Base-by-base conservation (phyloP, 2,797 vertebrate genomes). In the Falco columbarius region DNA sequence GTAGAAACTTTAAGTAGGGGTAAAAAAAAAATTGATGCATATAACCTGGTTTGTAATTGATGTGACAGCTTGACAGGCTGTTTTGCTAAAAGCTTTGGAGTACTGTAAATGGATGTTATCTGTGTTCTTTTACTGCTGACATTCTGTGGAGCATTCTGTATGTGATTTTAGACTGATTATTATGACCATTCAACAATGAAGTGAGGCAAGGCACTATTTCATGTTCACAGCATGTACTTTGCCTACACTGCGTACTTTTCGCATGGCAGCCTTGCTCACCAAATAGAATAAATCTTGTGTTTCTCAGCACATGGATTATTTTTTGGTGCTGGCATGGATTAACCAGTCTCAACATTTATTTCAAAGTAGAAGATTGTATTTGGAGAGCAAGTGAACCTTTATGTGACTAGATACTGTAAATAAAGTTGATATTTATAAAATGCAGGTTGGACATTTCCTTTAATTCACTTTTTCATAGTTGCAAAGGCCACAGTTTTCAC, bases 91-190 rank as follows among this genome's bases (percentile, higher is more conserved):
- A 81, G 82, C 65, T 89, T 94, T 93, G 59, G 34, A 96, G 65
- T 77, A 40, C 79, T 92, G 66, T 86, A 88, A 95, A 82, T 90
- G 36, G 82, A 67, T 93, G 40, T 96, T 87, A 85, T 96, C 77
- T 93, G 52, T 83, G 65, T 84, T 95, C 54, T 93, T 91, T 90
- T 84, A 81, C 73, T 95, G 66, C 91, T 93, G 83, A 74, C 89
- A 58, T 14, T 66, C 38, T 59, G 32, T 90, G 68, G 66, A 55
- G 74, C 56, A 32, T 75, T 82, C 59, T 94, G 17, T 83, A 15
- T 94, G 56, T 92, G 73, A 74, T 96, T 95, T 95, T 92, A 90
- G 81, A 44, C 38, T 58, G 74, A 92, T 90, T 93, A 80, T 86
- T 92, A 55, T 77, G 75, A 89, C 68, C 79, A 49, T 85, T 79